Base-by-base conservation (phyloP, 2,888 invertebrate genomes). In the Troglohyphantes excavatus region DNA sequence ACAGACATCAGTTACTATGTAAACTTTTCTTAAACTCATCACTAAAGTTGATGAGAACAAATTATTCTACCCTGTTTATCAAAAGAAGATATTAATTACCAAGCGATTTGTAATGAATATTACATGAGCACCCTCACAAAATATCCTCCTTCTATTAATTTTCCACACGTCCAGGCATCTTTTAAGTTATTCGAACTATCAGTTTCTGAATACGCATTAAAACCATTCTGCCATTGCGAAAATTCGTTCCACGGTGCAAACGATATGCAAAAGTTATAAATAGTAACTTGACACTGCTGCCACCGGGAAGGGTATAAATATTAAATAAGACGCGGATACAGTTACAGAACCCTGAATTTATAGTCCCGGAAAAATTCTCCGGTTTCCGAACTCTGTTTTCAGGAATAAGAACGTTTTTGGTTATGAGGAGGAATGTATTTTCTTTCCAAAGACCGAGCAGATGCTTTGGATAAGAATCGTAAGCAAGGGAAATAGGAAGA, bases 241-340 rank as follows among this genome's bases (percentile, higher is more conserved):
- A 21, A 21, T 59, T 19, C 75, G 59, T 29, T 53, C 27, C 59
- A 27, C 19, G 43, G 5, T 21, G 5, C 46, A 43, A 81, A 81
- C 53, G 84, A 84, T 85, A 85, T 85, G 67, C 85, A 85, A 43
- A 85, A 85, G 76, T 85, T 85, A 76, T 76, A 85, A 85, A 76
- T 43, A 46, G 70, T 67, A 85, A 85, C 85, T 85, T 85, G 85
- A 85, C 85, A 65, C 85, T 59, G n/a, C 61, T 39, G 67, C 76
- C 85, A 68, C 63, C 85, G 76, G 59, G 65, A 76, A 76, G 68
- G 33, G 46, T 67, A 85, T 85, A 85, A 85, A 85, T 85, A 85
- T 85, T 85, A 85, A 85, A 85, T 85, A 85, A 85, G 85, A 85
- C 29, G 76, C 75, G 76, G 85, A 76, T 76, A 43, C 85, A 75